Evolutionary conservation across 2,888 invertebrate species (phyloP), one percentile per base, ranked within the genome.

Genomic region (Drosophila lacicola): DNA sequence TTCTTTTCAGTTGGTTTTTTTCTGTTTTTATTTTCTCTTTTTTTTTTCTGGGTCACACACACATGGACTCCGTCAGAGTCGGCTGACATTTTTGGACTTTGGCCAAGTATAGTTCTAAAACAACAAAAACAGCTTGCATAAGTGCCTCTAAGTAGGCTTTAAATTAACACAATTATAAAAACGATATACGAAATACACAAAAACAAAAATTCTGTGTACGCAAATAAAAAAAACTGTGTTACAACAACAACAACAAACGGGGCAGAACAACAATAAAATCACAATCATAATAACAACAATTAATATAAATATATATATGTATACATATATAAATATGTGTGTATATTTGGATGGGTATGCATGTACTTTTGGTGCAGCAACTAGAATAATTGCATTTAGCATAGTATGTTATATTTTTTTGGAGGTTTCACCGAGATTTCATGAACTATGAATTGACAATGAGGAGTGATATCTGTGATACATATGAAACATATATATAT

Each of bases 121-220:
- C 67, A 61, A 61, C 37, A 63, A 78, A 70, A 68, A 61, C 66
- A 62, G 80, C 82, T 83, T 82, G 84, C 82, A 84, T 44, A 76
- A 78, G 54, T 60, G 85, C 84, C 84, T 74, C 84, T 84, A 84
- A 73, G 74, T 70, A 87, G 84, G 87, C 84, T 42, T 64, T 56
- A 67, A 84, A 77, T 39, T 39, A 82, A 77, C 57, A 60, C 68
- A 80, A 81, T 56, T 33, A 34, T 55, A 25, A 60, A 70, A 69
- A 39, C 33, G 56, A 37, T 37, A 21, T 50, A 50, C 21, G 3
- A 75, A 69, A 54, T 63, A 65, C 54, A 29, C 21, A 66, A 57
- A 51, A 55, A 54, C 61, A 17, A 8, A 44, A 49, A 44, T 39
- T 42, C 14, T 74, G 33, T 61, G 60, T 67, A 61, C 57, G 42